phyloP scores from a whole-genome alignment of 2,113 vertebrate genomes.

The Pseudopodoces humilis region DNA sequence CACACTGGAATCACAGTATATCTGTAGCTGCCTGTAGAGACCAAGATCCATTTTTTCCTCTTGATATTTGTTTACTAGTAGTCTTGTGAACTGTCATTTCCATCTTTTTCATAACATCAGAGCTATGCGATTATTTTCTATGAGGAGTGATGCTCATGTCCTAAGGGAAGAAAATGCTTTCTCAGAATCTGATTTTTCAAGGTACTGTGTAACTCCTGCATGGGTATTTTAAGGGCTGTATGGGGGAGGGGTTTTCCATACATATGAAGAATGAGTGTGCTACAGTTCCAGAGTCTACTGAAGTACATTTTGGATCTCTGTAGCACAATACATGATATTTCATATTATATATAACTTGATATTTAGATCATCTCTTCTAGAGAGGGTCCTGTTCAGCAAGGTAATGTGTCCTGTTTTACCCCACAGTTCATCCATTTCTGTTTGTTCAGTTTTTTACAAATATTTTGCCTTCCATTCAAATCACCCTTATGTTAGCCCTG shows the following conservation, averaged over 20 bases:
- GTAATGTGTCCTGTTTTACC: not conserved
- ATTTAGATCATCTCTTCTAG: not conserved
- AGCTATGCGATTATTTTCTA: conserved; percentile 31
- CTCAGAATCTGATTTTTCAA: not conserved
- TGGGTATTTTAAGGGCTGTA: not conserved
- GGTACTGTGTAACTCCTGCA: not conserved
- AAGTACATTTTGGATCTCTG: not conserved
- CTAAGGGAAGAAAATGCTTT: conserved; percentile 6
- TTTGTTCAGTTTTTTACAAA: not conserved
- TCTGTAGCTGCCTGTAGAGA: not conserved
- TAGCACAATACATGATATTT: not conserved
- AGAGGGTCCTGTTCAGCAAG: not conserved
- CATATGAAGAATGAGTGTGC: not conserved
- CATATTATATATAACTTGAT: not conserved
- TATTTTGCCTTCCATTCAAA: not conserved
- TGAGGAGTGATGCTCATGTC: not conserved
- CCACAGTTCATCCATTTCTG: not conserved
- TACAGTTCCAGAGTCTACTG: not conserved
- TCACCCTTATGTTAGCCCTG: not conserved
- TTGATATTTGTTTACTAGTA: conserved; percentile 38
- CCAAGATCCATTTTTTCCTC: not conserved
- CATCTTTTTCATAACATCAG: not conserved
- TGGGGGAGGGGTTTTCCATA: not conserved
- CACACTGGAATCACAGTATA: not conserved
- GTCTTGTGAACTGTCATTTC: conserved; percentile 35